Percentiles rank a stretch among this genome's conserved stretches.
phyloP scores from a whole-genome alignment of 2,797 vertebrate species.

The Pachyuromys duprasi region DNA sequence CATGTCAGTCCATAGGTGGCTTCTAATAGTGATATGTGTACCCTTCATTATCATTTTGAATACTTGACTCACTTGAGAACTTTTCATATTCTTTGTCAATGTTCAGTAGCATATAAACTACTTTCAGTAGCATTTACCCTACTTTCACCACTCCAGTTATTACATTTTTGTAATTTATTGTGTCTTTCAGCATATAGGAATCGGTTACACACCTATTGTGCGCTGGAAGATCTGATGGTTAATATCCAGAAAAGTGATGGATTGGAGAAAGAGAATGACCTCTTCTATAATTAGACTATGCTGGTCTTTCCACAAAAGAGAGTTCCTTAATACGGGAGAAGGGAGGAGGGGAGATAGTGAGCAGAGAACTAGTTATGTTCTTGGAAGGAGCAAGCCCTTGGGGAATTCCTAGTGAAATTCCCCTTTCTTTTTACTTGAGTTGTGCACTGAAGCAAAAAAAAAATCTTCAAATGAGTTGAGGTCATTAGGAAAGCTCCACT shows the following conservation, averaged over 20 bases:
- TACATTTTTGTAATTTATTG: background rate
- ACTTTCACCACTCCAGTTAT: background rate
- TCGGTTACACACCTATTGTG: too few species aligned
- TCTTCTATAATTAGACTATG: background rate
- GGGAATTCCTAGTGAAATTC: conserved; percentile 82
- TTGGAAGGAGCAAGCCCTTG: conserved; percentile 82
- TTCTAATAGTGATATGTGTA: background rate
- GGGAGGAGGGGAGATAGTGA: background rate
- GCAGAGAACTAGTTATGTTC: conserved; percentile 82
- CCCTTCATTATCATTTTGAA: background rate
- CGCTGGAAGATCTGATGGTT: background rate
- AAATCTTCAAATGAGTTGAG: conserved; percentile 88
- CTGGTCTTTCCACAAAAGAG: conserved; percentile 54
- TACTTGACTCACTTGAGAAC: background rate
- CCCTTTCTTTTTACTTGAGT: conserved; percentile 86
- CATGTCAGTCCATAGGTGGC: background rate
- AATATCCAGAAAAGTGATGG: background rate
- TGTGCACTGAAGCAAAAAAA: conserved; percentile 86
- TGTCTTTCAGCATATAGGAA: background rate
- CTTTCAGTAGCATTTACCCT: too few species aligned
- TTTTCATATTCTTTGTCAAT: background rate
- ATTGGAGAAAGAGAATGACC: background rate
- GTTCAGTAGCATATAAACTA: background rate
- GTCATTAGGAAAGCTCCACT: conserved; percentile 89
- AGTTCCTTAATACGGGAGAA: conserved; percentile 30